phyloP scores from a whole-genome alignment of 2,888 invertebrate species.

The Drosophila antonietae region DNA sequence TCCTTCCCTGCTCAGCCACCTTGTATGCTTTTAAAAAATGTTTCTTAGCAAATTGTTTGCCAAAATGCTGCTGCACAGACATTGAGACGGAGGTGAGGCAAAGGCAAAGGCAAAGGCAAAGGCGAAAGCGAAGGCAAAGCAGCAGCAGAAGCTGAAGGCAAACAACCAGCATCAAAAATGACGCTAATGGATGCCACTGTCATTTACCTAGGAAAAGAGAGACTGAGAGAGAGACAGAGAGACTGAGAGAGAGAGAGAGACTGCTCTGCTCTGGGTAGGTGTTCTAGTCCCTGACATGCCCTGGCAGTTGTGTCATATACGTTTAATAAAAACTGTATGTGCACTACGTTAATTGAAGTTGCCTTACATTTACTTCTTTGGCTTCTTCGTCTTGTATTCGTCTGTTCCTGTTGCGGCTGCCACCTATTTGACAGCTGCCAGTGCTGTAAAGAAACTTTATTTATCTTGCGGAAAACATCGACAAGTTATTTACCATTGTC shows the following conservation, averaged over 20 bases:
- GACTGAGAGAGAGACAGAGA: background rate
- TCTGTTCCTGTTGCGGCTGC: background rate
- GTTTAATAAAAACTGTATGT: slow-evolving; percentile 44
- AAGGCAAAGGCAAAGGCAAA: background rate
- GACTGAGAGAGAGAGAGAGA: background rate
- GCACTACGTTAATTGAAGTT: slow-evolving; percentile 64
- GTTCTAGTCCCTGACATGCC: slow-evolving; percentile 32
- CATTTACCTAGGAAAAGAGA: slow-evolving; percentile 32
- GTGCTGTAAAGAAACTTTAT: slow-evolving; percentile 57
- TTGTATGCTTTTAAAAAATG: slow-evolving; percentile 70
- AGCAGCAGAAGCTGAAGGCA: slow-evolving; percentile 24
- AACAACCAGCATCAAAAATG: slow-evolving; percentile 54
- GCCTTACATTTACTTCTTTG: slow-evolving; percentile 14
- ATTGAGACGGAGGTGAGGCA: slow-evolving; percentile 35
- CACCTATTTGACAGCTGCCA: slow-evolving; percentile 66
- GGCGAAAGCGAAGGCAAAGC: slow-evolving; percentile 1
- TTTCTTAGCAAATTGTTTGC: slow-evolving; percentile 79
- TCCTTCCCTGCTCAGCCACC: background rate
- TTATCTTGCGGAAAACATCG: slow-evolving; percentile 39
- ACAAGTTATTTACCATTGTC: slow-evolving; percentile 59
- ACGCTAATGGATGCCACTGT: slow-evolving; percentile 76
- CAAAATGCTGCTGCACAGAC: slow-evolving; percentile 70
- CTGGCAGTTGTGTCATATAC: slow-evolving; percentile 60
- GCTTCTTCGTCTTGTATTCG: background rate
- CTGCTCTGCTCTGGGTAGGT: slow-evolving; percentile 8